These are phyloP conservation scores for Lagria hirta DNA, from an alignment of 2,888 invertebrate genomes.

Conservation along the genomic window DNA sequence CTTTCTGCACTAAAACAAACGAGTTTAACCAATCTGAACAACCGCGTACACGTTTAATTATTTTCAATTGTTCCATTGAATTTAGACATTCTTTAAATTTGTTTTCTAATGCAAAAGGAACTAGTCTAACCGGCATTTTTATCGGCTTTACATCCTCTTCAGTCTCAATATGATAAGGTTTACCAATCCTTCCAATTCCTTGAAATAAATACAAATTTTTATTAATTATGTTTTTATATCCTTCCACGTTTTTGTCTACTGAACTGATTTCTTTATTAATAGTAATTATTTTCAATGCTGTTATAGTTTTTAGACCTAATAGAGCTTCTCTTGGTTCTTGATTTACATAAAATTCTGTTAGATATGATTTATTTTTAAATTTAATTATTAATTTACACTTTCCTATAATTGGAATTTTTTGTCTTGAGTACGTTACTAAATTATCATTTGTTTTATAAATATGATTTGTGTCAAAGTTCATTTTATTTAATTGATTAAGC, in stretches of 20 bases:
- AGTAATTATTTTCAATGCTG: not conserved
- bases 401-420: constrained; percentile 24
- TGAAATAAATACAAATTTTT: constrained; percentile 18
- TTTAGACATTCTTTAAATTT: constrained; percentile 17
- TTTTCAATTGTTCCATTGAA: constrained; percentile 9
- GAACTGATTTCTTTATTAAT: too few species aligned
- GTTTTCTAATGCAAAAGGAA: constrained; percentile 27
- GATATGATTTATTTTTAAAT: constrained; percentile 9
- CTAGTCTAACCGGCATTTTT: constrained; percentile 23
- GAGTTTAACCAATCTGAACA: constrained; percentile 35
- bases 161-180: constrained; percentile 27
- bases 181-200: constrained; percentile 21
- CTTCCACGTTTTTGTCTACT: not conserved
- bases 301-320: constrained; percentile 1
- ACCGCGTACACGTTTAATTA: constrained; percentile 28
- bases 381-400: constrained; percentile 20
- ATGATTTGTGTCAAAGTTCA: constrained; percentile 6
- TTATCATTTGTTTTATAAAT: constrained; percentile 22
- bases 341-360: constrained; percentile 5
- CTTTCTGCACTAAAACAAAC: constrained; percentile 30
- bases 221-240: not conserved
- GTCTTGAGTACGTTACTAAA: constrained; percentile 20
- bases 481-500: constrained; percentile 6
- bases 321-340: not conserved
- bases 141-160: constrained; percentile 21